Evolutionary conservation across 2,888 invertebrate species (phyloP).

Genomic region (Morinoia aosen): DNA sequence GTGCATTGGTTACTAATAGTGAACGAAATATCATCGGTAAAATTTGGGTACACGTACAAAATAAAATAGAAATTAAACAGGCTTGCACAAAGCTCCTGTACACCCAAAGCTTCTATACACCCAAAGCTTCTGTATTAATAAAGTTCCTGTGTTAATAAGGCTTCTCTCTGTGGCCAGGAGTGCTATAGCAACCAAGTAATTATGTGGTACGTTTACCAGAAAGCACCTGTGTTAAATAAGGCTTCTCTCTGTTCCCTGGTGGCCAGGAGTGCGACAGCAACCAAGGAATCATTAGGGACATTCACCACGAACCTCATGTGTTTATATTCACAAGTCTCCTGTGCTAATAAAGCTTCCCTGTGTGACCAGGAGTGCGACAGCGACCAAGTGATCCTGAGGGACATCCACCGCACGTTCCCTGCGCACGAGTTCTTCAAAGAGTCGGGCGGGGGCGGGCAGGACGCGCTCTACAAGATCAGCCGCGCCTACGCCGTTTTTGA

Average conservation of each 20-base stretch:
- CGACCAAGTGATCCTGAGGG: conserved; percentile 94
- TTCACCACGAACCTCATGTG: too few relatives aligned
- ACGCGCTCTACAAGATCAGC: conserved; percentile 93
- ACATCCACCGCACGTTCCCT: conserved; percentile 98
- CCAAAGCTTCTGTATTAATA: conserved; percentile 71
- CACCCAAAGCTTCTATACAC: too few relatives aligned
- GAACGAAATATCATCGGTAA: too few relatives aligned
- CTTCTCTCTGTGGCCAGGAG: conserved; percentile 77
- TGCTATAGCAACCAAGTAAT: conserved; percentile 89
- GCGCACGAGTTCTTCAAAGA: conserved; percentile 98
- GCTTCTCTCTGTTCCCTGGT: too few relatives aligned
- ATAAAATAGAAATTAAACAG: too few relatives aligned
- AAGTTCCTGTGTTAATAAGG: conserved; percentile 82
- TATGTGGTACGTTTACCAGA: conserved; percentile 93
- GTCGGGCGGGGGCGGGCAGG: conserved; percentile 94
- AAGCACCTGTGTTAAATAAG: too few relatives aligned
- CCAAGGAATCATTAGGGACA: too few relatives aligned
- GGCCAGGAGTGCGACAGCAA: too few relatives aligned
- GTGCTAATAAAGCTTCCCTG: conserved; percentile 71
- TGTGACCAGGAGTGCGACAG: conserved; percentile 81
- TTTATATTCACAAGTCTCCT: too few relatives aligned
- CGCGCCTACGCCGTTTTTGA: conserved; percentile 98
- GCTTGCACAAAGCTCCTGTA: too few relatives aligned
- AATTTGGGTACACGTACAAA: too few relatives aligned
- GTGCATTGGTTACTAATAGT: too few relatives aligned